Percentiles rank a stretch among this genome's conserved stretches.
These are phyloP conservation scores for Dysmachus trigonus DNA, from an alignment of 2,888 invertebrate species.

Conservation along the genomic window DNA sequence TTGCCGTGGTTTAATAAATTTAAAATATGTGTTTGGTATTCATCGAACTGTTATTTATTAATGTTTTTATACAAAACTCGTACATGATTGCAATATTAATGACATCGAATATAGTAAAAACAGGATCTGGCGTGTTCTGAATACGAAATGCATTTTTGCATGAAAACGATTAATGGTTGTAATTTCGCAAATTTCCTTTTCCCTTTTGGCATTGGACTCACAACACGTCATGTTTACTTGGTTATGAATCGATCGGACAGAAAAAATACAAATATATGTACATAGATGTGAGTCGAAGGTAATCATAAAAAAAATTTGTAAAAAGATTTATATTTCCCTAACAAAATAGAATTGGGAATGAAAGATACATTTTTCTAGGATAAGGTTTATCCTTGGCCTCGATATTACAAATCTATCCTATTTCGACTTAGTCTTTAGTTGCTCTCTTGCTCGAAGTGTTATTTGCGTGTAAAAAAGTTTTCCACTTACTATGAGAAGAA, in stretches of 20 bases:
- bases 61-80: not conserved
- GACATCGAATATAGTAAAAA: not conserved
- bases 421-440: not conserved
- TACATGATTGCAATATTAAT: not conserved
- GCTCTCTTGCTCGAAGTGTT: not conserved
- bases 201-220: not conserved
- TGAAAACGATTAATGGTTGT: not conserved
- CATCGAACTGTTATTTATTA: not conserved
- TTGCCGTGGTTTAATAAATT: not conserved
- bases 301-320: not conserved
- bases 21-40: not conserved
- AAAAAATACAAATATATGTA: too few species aligned
- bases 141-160: not conserved
- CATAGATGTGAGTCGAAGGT: not conserved
- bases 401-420: not conserved
- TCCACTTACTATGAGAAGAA: not conserved
- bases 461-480: not conserved
- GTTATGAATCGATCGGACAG: not conserved
- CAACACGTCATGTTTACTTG: not conserved
- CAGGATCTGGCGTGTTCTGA: not conserved
- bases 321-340: not conserved
- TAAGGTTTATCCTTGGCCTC: not conserved
- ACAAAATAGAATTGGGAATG: not conserved
- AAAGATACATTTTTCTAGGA: not conserved
- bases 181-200: not conserved